phyloP scores from a whole-genome alignment of 2,113 vertebrate species.

The Heterotis niloticus region DNA sequence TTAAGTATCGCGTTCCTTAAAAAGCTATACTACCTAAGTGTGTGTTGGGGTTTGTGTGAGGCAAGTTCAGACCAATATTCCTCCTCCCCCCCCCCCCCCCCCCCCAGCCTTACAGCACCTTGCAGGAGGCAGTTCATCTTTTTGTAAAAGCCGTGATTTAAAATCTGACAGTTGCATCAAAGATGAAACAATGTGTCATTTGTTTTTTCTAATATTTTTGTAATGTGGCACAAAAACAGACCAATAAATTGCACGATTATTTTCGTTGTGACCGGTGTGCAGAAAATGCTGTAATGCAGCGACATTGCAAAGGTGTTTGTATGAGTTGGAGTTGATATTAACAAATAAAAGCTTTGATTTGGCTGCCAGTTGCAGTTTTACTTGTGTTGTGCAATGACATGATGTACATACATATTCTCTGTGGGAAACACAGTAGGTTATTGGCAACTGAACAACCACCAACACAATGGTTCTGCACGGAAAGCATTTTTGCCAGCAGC shows the following conservation, averaged over 20 bases:
- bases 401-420: no score
- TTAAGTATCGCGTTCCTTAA: constrained; percentile 39
- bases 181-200: constrained; percentile 25
- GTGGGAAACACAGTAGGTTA: no score
- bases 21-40: constrained; percentile 47
- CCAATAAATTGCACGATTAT: constrained; percentile 14
- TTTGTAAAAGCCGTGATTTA: constrained; percentile 54
- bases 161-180: constrained; percentile 41
- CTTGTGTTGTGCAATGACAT: neutral
- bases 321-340: constrained; percentile 17
- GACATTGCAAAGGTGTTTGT: neutral
- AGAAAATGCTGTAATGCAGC: neutral
- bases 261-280: neutral
- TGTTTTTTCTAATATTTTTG: constrained; percentile 25
- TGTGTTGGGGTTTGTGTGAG: constrained; percentile 33
- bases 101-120: constrained; percentile 45
- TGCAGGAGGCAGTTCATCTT: constrained; percentile 45
- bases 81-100: constrained; percentile 30
- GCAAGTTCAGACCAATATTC: constrained; percentile 34
- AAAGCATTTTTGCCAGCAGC: no score
- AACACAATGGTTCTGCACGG: no score
- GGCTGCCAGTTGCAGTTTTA: neutral
- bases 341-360: constrained; percentile 20
- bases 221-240: constrained; percentile 11
- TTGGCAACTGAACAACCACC: no score